phyloP scores from a whole-genome alignment of 2,888 invertebrate genomes.

The Conchocele bisecta region DNA sequence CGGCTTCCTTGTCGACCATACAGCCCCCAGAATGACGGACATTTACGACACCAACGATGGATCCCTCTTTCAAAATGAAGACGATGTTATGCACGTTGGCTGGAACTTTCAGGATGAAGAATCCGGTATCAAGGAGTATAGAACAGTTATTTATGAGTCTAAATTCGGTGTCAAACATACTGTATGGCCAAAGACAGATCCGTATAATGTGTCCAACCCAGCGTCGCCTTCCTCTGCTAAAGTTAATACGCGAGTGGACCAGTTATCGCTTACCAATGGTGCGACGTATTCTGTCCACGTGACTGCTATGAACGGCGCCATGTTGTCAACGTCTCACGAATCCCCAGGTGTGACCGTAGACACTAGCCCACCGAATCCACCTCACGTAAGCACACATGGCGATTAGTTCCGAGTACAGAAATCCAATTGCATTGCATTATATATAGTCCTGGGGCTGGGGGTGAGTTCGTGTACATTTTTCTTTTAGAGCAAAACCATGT shows the following conservation, averaged over 20 bases:
- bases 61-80: constrained; percentile 46
- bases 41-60: constrained; percentile 33
- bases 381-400: too few species aligned
- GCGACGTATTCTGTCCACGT: constrained; percentile 62
- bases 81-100: constrained; percentile 37
- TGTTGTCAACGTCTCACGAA: constrained; percentile 61
- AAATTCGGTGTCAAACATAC: constrained; percentile 55
- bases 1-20: constrained; percentile 61
- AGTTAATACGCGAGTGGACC: constrained; percentile 22
- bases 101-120: constrained; percentile 65
- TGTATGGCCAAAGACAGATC: constrained; percentile 49
- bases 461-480: too few species aligned
- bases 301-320: constrained; percentile 64
- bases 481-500: too few species aligned
- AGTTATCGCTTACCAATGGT: constrained; percentile 51
- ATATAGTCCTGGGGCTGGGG: too few species aligned
- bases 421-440: too few species aligned
- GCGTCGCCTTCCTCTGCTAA: not conserved
- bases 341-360: constrained; percentile 66
- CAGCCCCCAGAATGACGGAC: constrained; percentile 44
- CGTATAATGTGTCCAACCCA: constrained; percentile 35
- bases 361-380: constrained; percentile 59
- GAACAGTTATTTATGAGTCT: constrained; percentile 56
- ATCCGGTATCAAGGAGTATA: constrained; percentile 63
- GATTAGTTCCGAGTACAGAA: too few species aligned